phyloP scores from a whole-genome alignment of 2,113 vertebrate genomes.

The Ceyx cyanopectus region DNA sequence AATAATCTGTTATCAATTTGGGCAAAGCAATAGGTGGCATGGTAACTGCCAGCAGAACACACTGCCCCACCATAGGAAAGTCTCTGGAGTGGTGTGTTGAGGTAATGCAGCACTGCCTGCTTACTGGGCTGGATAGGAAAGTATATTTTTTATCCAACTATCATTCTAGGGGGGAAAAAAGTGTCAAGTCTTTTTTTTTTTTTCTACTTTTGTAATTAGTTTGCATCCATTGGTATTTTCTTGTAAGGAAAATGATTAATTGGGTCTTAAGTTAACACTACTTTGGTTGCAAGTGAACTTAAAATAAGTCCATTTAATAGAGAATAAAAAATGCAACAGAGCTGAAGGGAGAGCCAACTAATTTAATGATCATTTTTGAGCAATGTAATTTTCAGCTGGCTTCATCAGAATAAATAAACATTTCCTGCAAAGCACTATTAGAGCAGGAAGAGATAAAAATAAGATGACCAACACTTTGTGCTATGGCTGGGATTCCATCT shows the following conservation, averaged over 20 bases:
- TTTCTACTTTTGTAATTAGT: not conserved
- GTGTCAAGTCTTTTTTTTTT: not conserved
- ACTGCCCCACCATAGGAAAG: not conserved
- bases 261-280: constrained; percentile 6
- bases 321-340: constrained; percentile 30
- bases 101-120: not conserved
- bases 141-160: not conserved
- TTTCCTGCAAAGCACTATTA: constrained; percentile 70
- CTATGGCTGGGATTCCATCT: constrained; percentile 49
- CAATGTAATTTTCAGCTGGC: constrained; percentile 68
- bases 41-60: not conserved
- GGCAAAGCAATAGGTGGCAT: not conserved
- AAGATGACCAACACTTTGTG: not conserved
- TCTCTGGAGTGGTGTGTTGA: not conserved
- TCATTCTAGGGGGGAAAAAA: not conserved
- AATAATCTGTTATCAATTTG: not conserved
- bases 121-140: not conserved
- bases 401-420: constrained; percentile 69
- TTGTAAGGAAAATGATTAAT: constrained; percentile 45
- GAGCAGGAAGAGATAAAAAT: constrained; percentile 52
- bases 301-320: constrained; percentile 31
- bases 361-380: not conserved
- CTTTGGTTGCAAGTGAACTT: constrained; percentile 68
- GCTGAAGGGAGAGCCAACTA: not conserved
- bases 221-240: constrained; percentile 24